Evolutionary conservation across 2,113 vertebrate species (phyloP), one percentile per base, ranked within the genome.

Genomic region (Archilochus colubris): DNA sequence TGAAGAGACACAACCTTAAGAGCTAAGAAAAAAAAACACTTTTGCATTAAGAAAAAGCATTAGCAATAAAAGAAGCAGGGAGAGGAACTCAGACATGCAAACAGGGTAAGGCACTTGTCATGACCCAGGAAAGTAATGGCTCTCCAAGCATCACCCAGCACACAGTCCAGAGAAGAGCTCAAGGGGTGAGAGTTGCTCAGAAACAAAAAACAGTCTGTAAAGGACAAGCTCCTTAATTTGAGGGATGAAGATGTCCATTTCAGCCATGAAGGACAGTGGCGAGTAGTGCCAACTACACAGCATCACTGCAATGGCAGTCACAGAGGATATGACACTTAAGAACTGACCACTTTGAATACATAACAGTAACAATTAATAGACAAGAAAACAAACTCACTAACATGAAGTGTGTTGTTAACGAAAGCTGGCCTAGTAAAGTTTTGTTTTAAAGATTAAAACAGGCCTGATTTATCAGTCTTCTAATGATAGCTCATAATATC

Each of bases 171-270:
- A 3, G n/a, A 6, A 38, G 63, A 73, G 12, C 38, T 68, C 33
- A 64, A 85, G 10, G 40, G 8, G 22, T 1, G 0, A 16, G 25
- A 74, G 20, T 2, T 38, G 9, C 50, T n/a, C 1, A 3, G 23
- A 82, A 67, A 64, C 2, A 64, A 54, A 67, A 64, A 21, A 22
- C 8, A 51, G 7, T 2, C 59, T 33, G 50, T 27, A 20, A 40
- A 89, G n/a, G 12, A 78, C 20, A 75, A 57, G 4, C 11, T 82
- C n/a, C 53, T 70, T 44, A 55, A 82, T 70, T 22, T 53, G 9
- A 85, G 40, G 12, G 4, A 82, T 23, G 46, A 57, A 0, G 2
- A 61, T 10, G 5, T 17, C 20, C n/a, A 22, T 27, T 50, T 31
- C 33, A 48, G 6, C 22, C 31, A 69, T 23, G 33, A 77, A 55